Percentiles rank a stretch among this genome's conserved stretches.
Conservation (phyloP, 2,113 vertebrate species). For the Accipiter virgatus region DNA sequence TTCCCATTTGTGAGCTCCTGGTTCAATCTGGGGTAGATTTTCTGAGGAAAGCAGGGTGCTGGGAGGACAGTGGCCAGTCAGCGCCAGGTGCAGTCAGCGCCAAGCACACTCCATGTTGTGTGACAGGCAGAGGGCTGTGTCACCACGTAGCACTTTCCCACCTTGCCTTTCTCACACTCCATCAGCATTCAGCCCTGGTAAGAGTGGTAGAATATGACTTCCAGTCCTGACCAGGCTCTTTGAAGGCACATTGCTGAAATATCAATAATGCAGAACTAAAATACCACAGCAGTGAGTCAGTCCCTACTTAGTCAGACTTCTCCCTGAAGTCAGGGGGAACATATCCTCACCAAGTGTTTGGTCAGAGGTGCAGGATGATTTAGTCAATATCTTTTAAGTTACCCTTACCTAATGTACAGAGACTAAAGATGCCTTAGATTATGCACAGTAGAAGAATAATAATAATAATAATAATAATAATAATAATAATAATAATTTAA, state of each 20-base stretch:
- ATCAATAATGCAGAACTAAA: background rate
- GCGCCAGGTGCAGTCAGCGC: fast-evolving
- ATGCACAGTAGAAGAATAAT: background rate
- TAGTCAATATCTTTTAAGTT: background rate
- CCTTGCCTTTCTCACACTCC: background rate
- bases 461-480: background rate
- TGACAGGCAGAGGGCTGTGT: background rate
- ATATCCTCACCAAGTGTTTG: background rate
- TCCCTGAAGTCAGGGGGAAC: background rate
- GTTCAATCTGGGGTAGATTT: background rate
- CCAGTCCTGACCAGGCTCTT: background rate
- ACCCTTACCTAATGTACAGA: background rate
- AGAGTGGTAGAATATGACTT: background rate
- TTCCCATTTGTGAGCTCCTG: background rate
- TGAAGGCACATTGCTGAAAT: background rate
- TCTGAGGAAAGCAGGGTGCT: background rate
- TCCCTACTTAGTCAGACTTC: background rate
- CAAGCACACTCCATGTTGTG: background rate
- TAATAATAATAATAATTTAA: background rate
- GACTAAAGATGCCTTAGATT: slow-evolving; percentile 6
- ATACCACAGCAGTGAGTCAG: background rate
- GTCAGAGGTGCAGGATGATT: background rate
- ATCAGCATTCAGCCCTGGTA: background rate
- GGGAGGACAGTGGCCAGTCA: background rate
- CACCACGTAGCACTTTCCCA: background rate